Evolutionary conservation across 2,888 invertebrate genomes (phyloP), one percentile per base, ranked within the genome.

Genomic region (Athripsodes cinereus): DNA sequence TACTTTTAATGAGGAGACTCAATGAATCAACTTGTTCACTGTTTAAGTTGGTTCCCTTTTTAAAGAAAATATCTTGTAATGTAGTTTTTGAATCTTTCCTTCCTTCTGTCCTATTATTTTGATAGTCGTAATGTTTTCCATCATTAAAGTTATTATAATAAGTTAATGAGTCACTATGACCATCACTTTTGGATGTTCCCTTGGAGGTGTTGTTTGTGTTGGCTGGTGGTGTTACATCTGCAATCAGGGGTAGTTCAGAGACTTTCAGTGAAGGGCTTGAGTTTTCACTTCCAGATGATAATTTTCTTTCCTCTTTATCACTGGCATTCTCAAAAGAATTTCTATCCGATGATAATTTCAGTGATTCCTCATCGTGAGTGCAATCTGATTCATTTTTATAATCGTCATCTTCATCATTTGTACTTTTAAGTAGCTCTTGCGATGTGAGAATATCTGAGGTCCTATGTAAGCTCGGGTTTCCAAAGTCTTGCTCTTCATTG

Each of bases 391-490:
- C 60, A 21, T 52, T 53, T 46, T 58, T 58, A 34, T 53, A 54
- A 46, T 51, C 48, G n/a, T 52, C 46, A 18, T 51, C 47, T 40
- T 40, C 40, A 13, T 26, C 11, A 31, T 46, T 49, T 46, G 46
- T 50, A 22, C 61, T 54, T 49, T 62, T 55, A 1, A 40, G 2
- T 6, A 54, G 40, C 2, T 60, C 57, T 31, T 52, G 57, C 16
- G 52, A 52, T 8, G 51, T 40, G 5, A 50, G 51, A 10, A 58
- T n/a, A 18, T 62, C 63, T 6, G 58, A 40, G 54, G 69, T 72
- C 66, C 79, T 76, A 66, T 80, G 80, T 58, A 80, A 70, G 67
- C 79, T 80, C 18, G 81, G 80, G 67, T 81, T 79, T 61, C 76
- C 71, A 52, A 72, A 66, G 60, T 71, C 65, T 74, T 73, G 66